Conservation (phyloP, 2,888 invertebrate species). For the Argyra leucocephala region DNA sequence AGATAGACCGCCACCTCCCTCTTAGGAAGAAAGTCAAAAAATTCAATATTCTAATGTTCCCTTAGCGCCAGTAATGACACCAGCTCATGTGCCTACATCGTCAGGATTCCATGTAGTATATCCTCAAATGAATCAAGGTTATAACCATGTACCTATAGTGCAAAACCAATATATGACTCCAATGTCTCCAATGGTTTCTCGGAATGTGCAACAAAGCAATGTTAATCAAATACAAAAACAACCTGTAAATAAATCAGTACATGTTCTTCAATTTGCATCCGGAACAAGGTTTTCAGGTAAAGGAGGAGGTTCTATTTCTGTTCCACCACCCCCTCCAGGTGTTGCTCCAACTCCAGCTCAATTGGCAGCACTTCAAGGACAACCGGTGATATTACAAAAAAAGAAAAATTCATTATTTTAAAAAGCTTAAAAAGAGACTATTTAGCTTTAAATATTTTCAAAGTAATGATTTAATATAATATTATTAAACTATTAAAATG, state of each 20-base stretch:
- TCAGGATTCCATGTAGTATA: background rate
- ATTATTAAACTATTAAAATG: too few species aligned
- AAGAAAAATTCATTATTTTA: slow-evolving; percentile 35
- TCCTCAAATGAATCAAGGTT: background rate
- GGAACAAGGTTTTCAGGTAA: slow-evolving; percentile 27
- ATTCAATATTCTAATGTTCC: slow-evolving; percentile 7
- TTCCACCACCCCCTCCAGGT: slow-evolving; percentile 42
- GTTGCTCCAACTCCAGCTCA: slow-evolving; percentile 39
- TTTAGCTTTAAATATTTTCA: too few species aligned
- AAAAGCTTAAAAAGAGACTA: background rate
- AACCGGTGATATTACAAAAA: slow-evolving; percentile 29
- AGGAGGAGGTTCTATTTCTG: slow-evolving; percentile 31
- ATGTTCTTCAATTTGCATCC: slow-evolving; percentile 24
- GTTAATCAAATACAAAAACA: slow-evolving; percentile 15
- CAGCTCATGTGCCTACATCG: background rate
- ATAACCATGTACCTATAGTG: slow-evolving; percentile 23
- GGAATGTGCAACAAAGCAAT: slow-evolving; percentile 16
- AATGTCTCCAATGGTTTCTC: slow-evolving; percentile 15
- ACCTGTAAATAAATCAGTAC: slow-evolving; percentile 15
- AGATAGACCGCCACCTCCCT: slow-evolving; percentile 35
- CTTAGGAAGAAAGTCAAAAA: slow-evolving; percentile 39
- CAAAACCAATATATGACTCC: slow-evolving; percentile 16
- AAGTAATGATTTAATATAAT: too few species aligned
- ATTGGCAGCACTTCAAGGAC: slow-evolving; percentile 39
- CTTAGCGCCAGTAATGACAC: too few species aligned